Evolutionary conservation across 2,888 invertebrate species (phyloP).

Genomic region (Caenorhabditis sp.): DNA sequence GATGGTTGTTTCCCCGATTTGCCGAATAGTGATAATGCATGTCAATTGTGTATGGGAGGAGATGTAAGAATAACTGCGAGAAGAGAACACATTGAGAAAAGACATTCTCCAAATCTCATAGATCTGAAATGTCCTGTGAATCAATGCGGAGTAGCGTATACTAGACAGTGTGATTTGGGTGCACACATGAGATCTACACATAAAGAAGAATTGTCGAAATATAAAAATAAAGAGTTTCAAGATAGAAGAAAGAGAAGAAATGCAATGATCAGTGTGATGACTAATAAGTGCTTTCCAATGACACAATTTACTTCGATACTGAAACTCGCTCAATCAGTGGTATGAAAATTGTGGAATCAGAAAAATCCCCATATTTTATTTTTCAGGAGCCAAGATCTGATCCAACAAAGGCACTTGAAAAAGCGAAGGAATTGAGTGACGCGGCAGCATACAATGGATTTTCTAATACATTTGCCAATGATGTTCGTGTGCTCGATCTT

Average conservation of each 20-base stretch:
- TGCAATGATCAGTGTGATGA: constrained; percentile 7
- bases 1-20: constrained; percentile 13
- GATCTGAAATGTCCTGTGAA: constrained; percentile 14
- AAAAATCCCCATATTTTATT: not conserved
- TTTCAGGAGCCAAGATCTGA: not conserved
- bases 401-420: not conserved
- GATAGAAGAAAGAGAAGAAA: constrained; percentile 11
- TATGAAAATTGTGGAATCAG: not conserved
- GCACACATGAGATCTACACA: constrained; percentile 23
- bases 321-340: not conserved
- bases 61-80: constrained; percentile 1
- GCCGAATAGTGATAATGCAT: constrained; percentile 17
- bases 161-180: constrained; percentile 19
- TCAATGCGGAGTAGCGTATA: constrained; percentile 1
- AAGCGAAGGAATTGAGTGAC: not conserved
- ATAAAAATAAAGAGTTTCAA: constrained; percentile 17
- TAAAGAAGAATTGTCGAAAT: not conserved
- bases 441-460: not conserved
- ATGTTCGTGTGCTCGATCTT: constrained; percentile 7
- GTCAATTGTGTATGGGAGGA: constrained; percentile 23
- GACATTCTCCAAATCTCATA: constrained; percentile 6
- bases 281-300: constrained; percentile 25
- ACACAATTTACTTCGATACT: not conserved
- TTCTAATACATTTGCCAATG: not conserved
- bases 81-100: constrained; percentile 23